Base-by-base conservation (phyloP, 2,888 invertebrate genomes). In the Apodemia duryi region DNA sequence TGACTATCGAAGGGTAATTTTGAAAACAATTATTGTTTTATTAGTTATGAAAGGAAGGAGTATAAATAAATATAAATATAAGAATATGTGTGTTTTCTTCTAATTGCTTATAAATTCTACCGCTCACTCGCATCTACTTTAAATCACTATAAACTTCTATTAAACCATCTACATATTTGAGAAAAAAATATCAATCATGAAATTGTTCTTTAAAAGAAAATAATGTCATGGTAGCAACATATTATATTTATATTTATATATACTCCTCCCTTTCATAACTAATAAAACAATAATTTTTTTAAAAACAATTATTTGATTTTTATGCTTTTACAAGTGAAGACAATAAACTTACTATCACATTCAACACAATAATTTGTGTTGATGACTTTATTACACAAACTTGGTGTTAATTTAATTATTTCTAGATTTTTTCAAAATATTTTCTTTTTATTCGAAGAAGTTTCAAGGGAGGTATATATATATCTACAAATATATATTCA, bases 211-310 rank as follows among this genome's bases (percentile, higher is more conserved):
- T 28, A 6, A 7, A 54, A 7, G 3, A 54, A 54, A 54, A 7
- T 54, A 54, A 54, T 2, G 54, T 54, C 10, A 54, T 7, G 10
- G 6, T 0, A 2, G 54, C 10, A 54, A 54, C 54, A 7, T 54
- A 54, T 54, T 54, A 54, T 54, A 54, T 54, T 54, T 54, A 54
- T 54, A 54, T 54, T 54, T 54, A 54, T 54, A 54, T 2, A 54
- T 54, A 54, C n/a, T 21, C 54, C 11, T 54, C 54, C 54, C 54
- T 54, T 54, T 54, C 54, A 4, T 54, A 54, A 54, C 54, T 54
- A 54, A 54, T 54, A 54, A 54, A 54, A 9, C 54, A 54, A 54
- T 54, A 10, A 54, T 29, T 54, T 21, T 54, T 5, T 46, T 46
- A 1, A 46, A 46, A 5, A 46, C 2, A 5, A 46, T 46, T 46